These are phyloP conservation scores for Epinotia demarniana DNA, from an alignment of 2,888 invertebrate species.

Conservation along the genomic window DNA sequence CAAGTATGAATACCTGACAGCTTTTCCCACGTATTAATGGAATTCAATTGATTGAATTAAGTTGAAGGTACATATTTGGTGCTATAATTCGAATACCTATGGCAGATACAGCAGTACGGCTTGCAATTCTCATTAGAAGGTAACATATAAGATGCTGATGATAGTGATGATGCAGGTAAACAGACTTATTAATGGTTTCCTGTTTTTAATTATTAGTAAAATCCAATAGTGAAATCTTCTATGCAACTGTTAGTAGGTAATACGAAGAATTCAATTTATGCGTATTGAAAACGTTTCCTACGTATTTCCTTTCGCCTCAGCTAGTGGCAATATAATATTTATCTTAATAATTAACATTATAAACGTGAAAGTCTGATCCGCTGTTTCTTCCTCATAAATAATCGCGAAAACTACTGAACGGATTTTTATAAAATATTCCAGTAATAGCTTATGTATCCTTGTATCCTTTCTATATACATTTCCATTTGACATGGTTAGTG, in stretches of 20 bases:
- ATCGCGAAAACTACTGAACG: no score
- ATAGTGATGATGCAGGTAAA: no score
- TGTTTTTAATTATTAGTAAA: background rate
- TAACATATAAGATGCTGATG: no score
- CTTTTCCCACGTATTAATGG: background rate
- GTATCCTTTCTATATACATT: no score
- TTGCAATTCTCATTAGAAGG: no score
- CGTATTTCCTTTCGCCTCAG: background rate
- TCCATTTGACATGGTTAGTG: no score
- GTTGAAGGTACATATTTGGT: background rate
- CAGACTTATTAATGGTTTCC: background rate
- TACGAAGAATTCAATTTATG: background rate
- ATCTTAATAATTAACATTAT: no score
- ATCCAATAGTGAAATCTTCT: background rate
- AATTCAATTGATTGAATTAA: background rate
- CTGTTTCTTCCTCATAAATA: no score
- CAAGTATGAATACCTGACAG: background rate
- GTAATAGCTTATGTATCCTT: no score
- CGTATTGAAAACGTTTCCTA: constrained; percentile 9
- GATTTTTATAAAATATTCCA: no score
- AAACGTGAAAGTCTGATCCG: no score
- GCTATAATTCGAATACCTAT: background rate
- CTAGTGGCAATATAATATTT: background rate
- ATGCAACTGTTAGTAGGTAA: background rate
- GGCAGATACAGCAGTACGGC: no score